Evolutionary conservation across 2,888 invertebrate species (phyloP), one percentile per base, ranked within the genome.

Genomic region (Sphaeridia pumilis): DNA sequence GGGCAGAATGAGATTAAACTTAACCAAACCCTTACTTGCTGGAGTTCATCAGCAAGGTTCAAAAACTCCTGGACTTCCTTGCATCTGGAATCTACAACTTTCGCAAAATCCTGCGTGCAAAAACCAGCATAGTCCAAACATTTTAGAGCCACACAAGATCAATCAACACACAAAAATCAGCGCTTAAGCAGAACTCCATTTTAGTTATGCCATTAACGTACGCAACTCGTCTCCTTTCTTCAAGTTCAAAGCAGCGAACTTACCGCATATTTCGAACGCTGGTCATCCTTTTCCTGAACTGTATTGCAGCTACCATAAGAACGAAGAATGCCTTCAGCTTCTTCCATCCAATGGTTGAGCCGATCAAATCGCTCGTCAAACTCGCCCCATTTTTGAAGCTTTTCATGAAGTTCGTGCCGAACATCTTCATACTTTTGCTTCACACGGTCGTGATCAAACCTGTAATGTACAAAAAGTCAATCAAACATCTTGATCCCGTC

Each of bases 181-280:
- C n/a, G n/a, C n/a, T n/a, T n/a, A n/a, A n/a, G n/a, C n/a, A n/a
- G n/a, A n/a, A n/a, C n/a, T n/a, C n/a, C n/a, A n/a, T n/a, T n/a
- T n/a, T n/a, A n/a, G n/a, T n/a, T n/a, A n/a, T 49, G 10, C 20
- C 38, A 38, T 38, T 14, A 20, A 38, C 12, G 38, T 38, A 38
- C 38, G 38, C 20, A 14, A 12, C 5, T 38, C 5, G 17, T 17
- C 38, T 17, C 38, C 38, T 12, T 38, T 38, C 10, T 38, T 31
- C 31, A 31, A 31, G 10, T 31, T 31, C 14, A 31, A 31, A 31
- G 31, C 31, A 31, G 31, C 31, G 14, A 27, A 48, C 36, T 70
- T 74, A 87, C 88, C 82, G 89, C 88, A 71, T 89, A 93, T 72
- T 84, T 86, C 67, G 84, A 84, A 34, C 88, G 76, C 69, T 92